Conservation (phyloP, 2,888 invertebrate species). For the Leptopilina syphax region DNA sequence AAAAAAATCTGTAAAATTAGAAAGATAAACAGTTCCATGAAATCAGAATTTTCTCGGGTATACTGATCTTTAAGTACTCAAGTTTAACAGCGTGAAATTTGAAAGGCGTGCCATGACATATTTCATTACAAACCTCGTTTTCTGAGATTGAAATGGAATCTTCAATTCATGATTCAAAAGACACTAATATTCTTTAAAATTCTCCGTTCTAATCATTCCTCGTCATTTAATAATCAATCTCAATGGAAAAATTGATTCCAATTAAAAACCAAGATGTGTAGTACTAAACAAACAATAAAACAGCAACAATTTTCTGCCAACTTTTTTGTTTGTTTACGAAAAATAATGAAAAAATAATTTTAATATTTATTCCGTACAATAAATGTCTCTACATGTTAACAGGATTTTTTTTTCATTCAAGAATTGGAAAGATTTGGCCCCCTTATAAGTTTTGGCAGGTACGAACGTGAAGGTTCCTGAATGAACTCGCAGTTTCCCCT, state of each 20-base stretch:
- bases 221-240: too few species aligned
- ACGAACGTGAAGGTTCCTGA: conserved; percentile 36
- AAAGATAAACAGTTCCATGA: conserved; percentile 64
- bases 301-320: too few species aligned
- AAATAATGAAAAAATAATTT: too few species aligned
- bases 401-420: conserved; percentile 28
- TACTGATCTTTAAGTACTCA: conserved; percentile 63
- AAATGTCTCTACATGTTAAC: conserved; percentile 6
- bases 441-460: conserved; percentile 27
- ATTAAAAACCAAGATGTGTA: too few species aligned
- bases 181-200: too few species aligned
- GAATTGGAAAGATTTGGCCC: conserved; percentile 30
- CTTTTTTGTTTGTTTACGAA: too few species aligned
- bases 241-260: too few species aligned
- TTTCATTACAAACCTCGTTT: conserved; percentile 48
- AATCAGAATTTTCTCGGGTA: conserved; percentile 73
- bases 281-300: too few species aligned
- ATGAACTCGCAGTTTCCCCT: conserved; percentile 47
- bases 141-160: conserved; percentile 23
- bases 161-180: too few species aligned
- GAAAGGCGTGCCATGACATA: conserved; percentile 66
- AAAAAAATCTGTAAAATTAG: too few species aligned
- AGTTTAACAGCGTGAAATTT: conserved; percentile 69
- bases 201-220: too few species aligned
- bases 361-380: background rate